These are phyloP conservation scores for Stichopus chloronotus DNA, from an alignment of 35 echinoderm and acorn worm genomes.

Conservation along the genomic window DNA sequence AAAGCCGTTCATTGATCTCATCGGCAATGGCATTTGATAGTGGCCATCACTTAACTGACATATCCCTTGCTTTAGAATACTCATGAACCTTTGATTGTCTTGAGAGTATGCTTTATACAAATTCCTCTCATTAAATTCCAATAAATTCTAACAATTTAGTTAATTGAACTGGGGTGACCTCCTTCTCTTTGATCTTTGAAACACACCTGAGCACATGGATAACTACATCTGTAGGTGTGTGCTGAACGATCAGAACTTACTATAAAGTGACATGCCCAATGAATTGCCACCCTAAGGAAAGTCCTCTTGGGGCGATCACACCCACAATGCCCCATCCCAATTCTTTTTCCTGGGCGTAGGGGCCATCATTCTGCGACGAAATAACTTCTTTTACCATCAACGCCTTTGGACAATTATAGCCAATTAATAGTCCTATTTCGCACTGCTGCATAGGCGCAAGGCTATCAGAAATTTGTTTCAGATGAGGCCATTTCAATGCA, in stretches of 20 bases:
- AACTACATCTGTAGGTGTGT: neutral
- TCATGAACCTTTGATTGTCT: neutral
- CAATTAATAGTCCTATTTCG: neutral
- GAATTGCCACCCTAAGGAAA: neutral
- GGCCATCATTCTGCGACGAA: neutral
- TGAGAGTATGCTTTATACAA: conserved; percentile 11
- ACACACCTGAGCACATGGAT: conserved; percentile 1
- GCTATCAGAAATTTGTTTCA: conserved; percentile 12
- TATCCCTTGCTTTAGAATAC: neutral
- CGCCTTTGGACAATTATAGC: conserved; percentile 28
- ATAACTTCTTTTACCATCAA: neutral
- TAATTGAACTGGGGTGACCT: conserved; percentile 27
- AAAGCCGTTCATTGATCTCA: neutral
- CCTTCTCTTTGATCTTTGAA: conserved; percentile 9
- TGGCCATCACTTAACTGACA: conserved; percentile 1
- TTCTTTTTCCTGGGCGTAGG: conserved; percentile 7
- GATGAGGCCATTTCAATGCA: neutral
- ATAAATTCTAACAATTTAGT: neutral
- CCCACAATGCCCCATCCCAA: conserved; percentile 15
- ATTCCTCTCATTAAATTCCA: conserved; percentile 31
- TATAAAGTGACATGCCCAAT: conserved; percentile 11
- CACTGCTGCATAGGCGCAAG: neutral
- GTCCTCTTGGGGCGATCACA: neutral
- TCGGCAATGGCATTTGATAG: conserved; percentile 39
- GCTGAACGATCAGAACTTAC: neutral